Base-by-base conservation (phyloP, 2,888 invertebrate genomes). In the Dermolepida albohirtum region DNA sequence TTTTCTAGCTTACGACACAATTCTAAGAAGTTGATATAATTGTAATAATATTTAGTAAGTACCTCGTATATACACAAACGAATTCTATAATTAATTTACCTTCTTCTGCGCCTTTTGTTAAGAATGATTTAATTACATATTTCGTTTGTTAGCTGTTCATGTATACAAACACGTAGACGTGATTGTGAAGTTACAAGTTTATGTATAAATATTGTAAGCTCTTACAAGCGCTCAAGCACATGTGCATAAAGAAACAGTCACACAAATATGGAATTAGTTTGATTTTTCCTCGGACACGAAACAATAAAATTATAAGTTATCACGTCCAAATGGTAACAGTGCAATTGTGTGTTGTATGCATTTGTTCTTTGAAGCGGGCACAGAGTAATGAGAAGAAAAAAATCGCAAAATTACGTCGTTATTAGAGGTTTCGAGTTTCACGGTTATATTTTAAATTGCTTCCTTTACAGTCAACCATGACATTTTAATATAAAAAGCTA, bases 381-480 rank as follows among this genome's bases (percentile, higher is more conserved):
- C 6, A 27, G 43, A 7, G 27, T 22, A 57, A 57, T 27, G 44
- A 29, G 43, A 47, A 34, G 34, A 10, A 62, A 62, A 59, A 62
- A 34, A 47, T 47, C 11, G 59, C 59, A 12, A 62, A 62, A 62
- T 47, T 62, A 62, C 59, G 49, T 62, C 22, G 57, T 57, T 62
- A 62, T 62, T 62, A 62, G 47, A 47, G 59, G 59, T 62, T 62
- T 62, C 59, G 34, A 62, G 47, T 52, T 67, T 59, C 59, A 67
- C 66, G 62, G 66, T 49, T 51, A 67, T 51, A 67, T 67, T 62
- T 67, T 67, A 67, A 67, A 67, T 67, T 67, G 66, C 62, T 67
- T 67, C 66, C 66, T 67, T 67, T 67, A 67, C 66, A 67, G 66
- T 67, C 66, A 66, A 67, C 66, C 66, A 59, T 67, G 62, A 67